A percentile compares a stretch with the other conserved stretches of the same genome.
Evolutionary conservation across 2,797 vertebrate species (phyloP).

Genomic region (Chrysocyon brachyurus): DNA sequence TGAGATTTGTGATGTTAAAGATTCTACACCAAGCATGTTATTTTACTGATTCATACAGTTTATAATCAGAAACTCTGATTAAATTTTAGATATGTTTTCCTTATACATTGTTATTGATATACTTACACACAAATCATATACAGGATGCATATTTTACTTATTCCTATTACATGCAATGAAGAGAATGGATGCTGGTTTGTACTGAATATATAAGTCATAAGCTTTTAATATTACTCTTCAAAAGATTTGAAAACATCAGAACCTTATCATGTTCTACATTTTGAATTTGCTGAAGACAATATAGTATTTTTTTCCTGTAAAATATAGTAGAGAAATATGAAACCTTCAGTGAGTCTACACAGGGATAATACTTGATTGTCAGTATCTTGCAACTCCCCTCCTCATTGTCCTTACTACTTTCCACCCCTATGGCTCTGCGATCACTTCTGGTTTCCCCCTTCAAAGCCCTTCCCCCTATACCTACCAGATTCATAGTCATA

Average conservation of each 20-base stretch:
- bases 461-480: neutral
- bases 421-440: neutral
- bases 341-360: neutral
- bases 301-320: conserved; percentile 15
- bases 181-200: conserved; percentile 42
- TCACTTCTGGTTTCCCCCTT: neutral
- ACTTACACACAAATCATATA: conserved; percentile 68
- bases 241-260: conserved; percentile 47
- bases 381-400: neutral
- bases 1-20: conserved; percentile 71
- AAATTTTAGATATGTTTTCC: conserved; percentile 78
- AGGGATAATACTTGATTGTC: neutral
- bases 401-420: neutral
- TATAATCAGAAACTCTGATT: conserved; percentile 75
- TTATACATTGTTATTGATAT: conserved; percentile 76
- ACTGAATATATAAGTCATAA: conserved; percentile 53
- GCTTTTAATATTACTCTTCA: conserved; percentile 42
- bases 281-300: conserved; percentile 56
- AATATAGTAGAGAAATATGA: conserved; percentile 38
- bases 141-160: conserved; percentile 62
- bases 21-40: conserved; percentile 51
- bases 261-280: neutral
- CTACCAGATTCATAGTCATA: neutral
- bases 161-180: conserved; percentile 28
- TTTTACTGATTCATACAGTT: conserved; percentile 73